These are phyloP conservation scores for Calameuta pallipes DNA, from an alignment of 2,888 invertebrate genomes.

Conservation along the genomic window DNA sequence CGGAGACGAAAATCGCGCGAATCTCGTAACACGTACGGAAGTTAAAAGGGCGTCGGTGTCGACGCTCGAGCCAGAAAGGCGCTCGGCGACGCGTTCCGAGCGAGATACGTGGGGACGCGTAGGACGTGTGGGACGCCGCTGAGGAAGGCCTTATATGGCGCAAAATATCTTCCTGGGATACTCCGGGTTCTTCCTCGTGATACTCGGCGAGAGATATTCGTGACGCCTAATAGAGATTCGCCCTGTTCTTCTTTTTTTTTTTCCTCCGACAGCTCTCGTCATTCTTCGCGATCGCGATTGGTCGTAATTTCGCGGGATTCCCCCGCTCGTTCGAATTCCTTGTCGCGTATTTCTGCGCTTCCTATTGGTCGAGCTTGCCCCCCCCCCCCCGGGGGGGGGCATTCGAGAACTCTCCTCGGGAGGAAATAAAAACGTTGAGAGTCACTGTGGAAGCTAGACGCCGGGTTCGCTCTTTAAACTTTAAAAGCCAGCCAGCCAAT, in stretches of 20 bases:
- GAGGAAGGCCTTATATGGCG: constrained; percentile 51
- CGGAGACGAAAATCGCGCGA: too few species aligned
- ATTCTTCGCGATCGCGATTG: not conserved
- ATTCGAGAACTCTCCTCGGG: too few species aligned
- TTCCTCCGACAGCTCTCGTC: not conserved
- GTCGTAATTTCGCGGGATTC: not conserved
- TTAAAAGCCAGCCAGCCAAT: constrained; percentile 57
- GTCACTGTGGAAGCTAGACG: constrained; percentile 28
- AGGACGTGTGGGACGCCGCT: constrained; percentile 35
- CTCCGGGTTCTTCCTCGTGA: not conserved
- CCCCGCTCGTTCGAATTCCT: not conserved
- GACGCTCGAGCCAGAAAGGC: too few species aligned
- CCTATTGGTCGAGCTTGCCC: too few species aligned
- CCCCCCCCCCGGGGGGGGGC: too few species aligned
- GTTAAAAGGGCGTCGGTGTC: too few species aligned
- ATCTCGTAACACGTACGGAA: too few species aligned
- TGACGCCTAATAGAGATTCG: not conserved
- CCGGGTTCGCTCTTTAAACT: constrained; percentile 60
- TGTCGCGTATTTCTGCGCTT: not conserved
- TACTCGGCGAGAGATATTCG: not conserved
- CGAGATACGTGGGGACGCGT: too few species aligned
- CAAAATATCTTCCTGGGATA: constrained; percentile 37
- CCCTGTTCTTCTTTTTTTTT: not conserved
- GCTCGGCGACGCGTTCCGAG: too few species aligned
- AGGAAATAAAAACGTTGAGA: too few species aligned